These are phyloP conservation scores for Sceliomorpha sp. DNA, from an alignment of 2,888 invertebrate species.

Conservation along the genomic window DNA sequence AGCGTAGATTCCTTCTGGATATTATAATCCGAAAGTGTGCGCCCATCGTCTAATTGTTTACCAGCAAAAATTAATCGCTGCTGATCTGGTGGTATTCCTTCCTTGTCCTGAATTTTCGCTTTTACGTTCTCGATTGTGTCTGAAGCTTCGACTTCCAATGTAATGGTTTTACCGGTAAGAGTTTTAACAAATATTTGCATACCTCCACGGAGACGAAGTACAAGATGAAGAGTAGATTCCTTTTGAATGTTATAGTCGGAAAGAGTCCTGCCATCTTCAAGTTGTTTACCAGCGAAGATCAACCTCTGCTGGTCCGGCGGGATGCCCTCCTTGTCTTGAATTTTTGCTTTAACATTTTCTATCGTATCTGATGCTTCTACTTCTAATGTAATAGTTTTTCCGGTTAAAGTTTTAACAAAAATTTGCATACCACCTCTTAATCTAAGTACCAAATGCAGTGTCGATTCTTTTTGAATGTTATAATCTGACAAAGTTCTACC, in stretches of 20 bases:
- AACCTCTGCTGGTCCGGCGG: conserved; percentile 65
- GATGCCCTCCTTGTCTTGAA: conserved; percentile 62
- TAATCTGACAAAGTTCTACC: conserved; percentile 65
- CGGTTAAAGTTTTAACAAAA: conserved; percentile 56
- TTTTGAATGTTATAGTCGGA: conserved; percentile 67
- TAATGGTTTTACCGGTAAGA: conserved; percentile 62
- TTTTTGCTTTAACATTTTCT: conserved; percentile 60
- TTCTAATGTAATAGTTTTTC: conserved; percentile 57
- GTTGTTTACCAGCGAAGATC: conserved; percentile 65
- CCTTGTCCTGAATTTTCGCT: conserved; percentile 64
- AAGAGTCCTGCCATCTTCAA: conserved; percentile 62
- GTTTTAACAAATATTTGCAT: conserved; percentile 69
- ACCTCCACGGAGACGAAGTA: conserved; percentile 61
- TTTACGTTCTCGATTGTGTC: conserved; percentile 63
- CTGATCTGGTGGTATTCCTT: conserved; percentile 62
- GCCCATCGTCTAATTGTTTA: conserved; percentile 58
- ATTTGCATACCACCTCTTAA: conserved; percentile 65
- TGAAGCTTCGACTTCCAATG: conserved; percentile 60
- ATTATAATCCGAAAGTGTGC: conserved; percentile 57
- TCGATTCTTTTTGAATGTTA: conserved; percentile 68
- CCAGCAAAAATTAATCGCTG: conserved; percentile 61
- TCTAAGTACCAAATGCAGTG: conserved; percentile 62
- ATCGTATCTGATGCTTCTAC: conserved; percentile 59
- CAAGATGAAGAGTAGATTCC: conserved; percentile 63
- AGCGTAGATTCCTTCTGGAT: conserved; percentile 59